Percentiles rank a stretch among this genome's conserved stretches.
phyloP scores from a whole-genome alignment of 2,888 invertebrate species.

The Leucozona laternaria region DNA sequence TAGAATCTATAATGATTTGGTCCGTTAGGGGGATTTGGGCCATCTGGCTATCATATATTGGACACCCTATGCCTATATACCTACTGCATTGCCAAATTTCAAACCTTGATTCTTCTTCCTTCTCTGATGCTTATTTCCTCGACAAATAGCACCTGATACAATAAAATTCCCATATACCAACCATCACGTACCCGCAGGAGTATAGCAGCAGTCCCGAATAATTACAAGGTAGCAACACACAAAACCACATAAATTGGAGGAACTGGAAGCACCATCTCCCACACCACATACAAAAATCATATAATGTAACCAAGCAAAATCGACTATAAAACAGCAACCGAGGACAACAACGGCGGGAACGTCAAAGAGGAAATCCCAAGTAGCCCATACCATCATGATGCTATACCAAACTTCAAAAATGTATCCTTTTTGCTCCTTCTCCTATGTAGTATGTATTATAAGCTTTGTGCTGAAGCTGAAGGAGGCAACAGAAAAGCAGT shows the following conservation, averaged over 20 bases:
- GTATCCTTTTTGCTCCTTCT: slow-evolving; percentile 46
- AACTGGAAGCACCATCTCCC: not conserved
- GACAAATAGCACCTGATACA: slow-evolving; percentile 69
- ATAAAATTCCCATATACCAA: slow-evolving; percentile 54
- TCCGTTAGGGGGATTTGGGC: not conserved
- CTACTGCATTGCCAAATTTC: slow-evolving; percentile 43
- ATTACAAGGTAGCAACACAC: slow-evolving; percentile 53
- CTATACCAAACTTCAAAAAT: slow-evolving; percentile 25
- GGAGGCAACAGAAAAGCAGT: not conserved
- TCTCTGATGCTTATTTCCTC: not conserved
- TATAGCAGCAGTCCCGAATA: slow-evolving; percentile 66
- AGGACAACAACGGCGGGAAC: slow-evolving; percentile 11
- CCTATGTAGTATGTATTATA: not conserved
- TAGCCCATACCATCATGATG: slow-evolving; percentile 41
- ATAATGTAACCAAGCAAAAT: slow-evolving; percentile 28
- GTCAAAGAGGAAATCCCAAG: slow-evolving; percentile 66
- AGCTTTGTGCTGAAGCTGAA: not conserved
- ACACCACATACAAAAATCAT: slow-evolving; percentile 4
- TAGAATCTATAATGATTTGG: not conserved
- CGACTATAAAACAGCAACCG: not conserved
- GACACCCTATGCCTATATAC: not conserved
- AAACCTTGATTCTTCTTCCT: not conserved
- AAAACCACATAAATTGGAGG: slow-evolving; percentile 24
- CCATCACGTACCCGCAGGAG: slow-evolving; percentile 64
- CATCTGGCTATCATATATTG: not conserved